These are phyloP conservation scores for Phortica okadai DNA, from an alignment of 2,888 invertebrate species.

Conservation along the genomic window DNA sequence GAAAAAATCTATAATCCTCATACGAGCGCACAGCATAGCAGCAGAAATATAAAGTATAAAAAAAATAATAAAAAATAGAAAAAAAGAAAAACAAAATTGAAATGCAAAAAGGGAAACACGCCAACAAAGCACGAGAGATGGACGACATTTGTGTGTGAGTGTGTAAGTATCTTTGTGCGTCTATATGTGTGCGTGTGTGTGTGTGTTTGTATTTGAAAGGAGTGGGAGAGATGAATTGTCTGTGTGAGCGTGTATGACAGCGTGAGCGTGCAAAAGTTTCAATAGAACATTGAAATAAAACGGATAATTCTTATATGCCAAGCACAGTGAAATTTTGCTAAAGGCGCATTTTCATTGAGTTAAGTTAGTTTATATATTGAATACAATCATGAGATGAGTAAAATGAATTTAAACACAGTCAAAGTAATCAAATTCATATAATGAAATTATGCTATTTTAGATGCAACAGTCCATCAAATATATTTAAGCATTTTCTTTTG, in stretches of 20 bases:
- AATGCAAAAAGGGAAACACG: constrained; percentile 14
- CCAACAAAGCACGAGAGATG: constrained; percentile 23
- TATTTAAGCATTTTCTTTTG: no score
- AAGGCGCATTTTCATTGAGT: not conserved
- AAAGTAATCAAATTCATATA: not conserved
- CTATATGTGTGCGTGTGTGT: constrained; percentile 7
- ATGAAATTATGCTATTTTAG: no score
- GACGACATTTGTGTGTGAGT: not conserved
- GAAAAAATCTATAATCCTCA: constrained; percentile 31
- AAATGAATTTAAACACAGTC: not conserved
- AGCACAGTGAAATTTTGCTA: not conserved
- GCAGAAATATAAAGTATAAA: not conserved
- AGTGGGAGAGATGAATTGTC: constrained; percentile 56
- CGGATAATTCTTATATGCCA: constrained; percentile 26
- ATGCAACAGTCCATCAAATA: no score
- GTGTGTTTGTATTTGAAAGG: not conserved
- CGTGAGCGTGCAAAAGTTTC: constrained; percentile 58
- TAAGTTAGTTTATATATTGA: not conserved
- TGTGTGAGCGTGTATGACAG: constrained; percentile 24
- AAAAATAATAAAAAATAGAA: not conserved
- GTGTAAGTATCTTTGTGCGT: not conserved
- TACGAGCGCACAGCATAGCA: constrained; percentile 25
- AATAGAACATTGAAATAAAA: constrained; percentile 38
- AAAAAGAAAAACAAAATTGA: constrained; percentile 1
- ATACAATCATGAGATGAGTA: not conserved